Conservation (phyloP, 2,113 vertebrate species). For the Cottus gobio region DNA sequence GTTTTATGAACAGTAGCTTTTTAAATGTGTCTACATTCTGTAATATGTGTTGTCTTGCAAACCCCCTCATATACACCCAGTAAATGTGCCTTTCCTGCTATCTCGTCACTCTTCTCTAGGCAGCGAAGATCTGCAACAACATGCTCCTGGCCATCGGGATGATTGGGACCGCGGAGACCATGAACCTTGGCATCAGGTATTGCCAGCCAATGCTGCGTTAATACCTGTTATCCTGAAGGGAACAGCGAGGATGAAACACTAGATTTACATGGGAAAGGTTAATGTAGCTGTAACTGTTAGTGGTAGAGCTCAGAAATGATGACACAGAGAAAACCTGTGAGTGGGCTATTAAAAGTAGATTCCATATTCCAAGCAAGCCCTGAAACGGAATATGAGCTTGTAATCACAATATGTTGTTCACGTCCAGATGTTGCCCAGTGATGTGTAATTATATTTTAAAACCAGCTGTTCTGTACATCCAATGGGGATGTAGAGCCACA, state of each 20-base stretch:
- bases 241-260: not conserved
- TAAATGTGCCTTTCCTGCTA: slow-evolving; percentile 48
- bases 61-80: slow-evolving; percentile 1
- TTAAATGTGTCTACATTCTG: not conserved
- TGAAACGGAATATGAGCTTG: not conserved
- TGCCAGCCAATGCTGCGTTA: not conserved
- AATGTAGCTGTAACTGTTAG: not conserved
- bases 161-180: slow-evolving; percentile 95
- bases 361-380: not conserved
- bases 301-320: not conserved
- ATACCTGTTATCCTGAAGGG: not conserved
- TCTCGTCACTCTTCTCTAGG: slow-evolving; percentile 75
- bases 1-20: not conserved
- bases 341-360: not conserved
- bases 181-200: slow-evolving; percentile 98
- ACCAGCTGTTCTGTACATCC: not conserved
- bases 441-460: not conserved
- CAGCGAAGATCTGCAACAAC: slow-evolving; percentile 97
- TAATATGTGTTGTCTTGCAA: not conserved
- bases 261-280: slow-evolving; percentile 16
- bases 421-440: not conserved
- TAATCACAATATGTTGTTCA: not conserved
- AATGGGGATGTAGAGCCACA: slow-evolving; percentile 8
- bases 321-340: slow-evolving; percentile 1
- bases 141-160: slow-evolving; percentile 95